These are phyloP conservation scores for Drosophila pseudoobscura DNA, from an alignment of 1,140 invertebrate species.

Conservation along the genomic window DNA sequence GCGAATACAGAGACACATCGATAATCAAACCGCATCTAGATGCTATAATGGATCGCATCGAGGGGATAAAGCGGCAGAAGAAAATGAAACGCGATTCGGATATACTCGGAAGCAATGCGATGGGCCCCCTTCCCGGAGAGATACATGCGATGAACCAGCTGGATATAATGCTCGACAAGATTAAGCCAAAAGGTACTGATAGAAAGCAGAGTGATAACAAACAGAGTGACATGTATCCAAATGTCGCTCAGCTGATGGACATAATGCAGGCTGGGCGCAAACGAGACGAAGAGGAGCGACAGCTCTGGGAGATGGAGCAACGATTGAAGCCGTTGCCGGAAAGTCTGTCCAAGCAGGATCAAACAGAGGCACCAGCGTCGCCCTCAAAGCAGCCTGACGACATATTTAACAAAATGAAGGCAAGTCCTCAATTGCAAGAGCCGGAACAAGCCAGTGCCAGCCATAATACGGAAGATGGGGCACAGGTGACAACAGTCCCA, in stretches of 20 bases:
- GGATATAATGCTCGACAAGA: no score
- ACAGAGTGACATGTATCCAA: slow-evolving; percentile 2
- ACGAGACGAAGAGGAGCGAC: background rate
- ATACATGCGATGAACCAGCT: background rate
- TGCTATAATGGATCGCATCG: slow-evolving; percentile 44
- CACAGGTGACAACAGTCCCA: background rate
- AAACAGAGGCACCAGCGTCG: background rate
- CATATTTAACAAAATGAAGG: slow-evolving; percentile 20
- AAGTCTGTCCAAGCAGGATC: background rate
- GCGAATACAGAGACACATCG: slow-evolving; percentile 53
- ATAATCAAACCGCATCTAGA: slow-evolving; percentile 55
- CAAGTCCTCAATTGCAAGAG: slow-evolving; percentile 11
- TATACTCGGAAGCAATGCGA: background rate
- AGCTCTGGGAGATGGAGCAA: slow-evolving; percentile 18
- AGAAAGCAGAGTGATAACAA: no score
- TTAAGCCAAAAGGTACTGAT: background rate
- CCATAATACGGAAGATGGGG: background rate
- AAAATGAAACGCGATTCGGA: slow-evolving; percentile 2
- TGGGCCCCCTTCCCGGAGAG: slow-evolving; percentile 1
- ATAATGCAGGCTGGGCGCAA: background rate
- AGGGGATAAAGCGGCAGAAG: slow-evolving; percentile 17
- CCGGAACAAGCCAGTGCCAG: background rate
- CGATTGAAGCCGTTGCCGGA: background rate
- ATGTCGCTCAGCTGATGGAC: slow-evolving; percentile 10
- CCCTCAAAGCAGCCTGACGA: background rate